These are phyloP conservation scores for Sarcophilus harrisii DNA, from an alignment of 2,797 vertebrate species.

Conservation along the genomic window DNA sequence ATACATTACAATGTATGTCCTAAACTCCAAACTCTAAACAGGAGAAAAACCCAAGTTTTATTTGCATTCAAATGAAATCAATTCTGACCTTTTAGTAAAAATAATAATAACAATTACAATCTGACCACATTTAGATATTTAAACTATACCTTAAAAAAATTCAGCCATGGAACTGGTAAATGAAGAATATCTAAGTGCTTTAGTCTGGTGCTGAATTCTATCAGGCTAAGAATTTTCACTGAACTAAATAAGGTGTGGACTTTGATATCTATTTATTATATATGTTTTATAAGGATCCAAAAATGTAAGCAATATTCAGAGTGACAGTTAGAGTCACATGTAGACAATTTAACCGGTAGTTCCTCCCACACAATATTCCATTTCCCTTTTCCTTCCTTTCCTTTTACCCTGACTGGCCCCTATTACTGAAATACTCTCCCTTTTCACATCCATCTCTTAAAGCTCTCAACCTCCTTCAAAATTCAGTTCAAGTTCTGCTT, in stretches of 20 bases:
- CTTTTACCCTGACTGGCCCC: not conserved
- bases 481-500: not conserved
- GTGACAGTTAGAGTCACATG: not conserved
- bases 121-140: slow-evolving; percentile 28
- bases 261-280: not conserved
- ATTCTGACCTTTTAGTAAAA: not conserved
- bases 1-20: slow-evolving; percentile 1
- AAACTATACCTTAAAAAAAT: slow-evolving; percentile 17
- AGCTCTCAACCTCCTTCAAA: not conserved
- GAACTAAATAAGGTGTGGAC: not conserved
- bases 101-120: not conserved
- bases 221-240: not conserved
- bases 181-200: not conserved
- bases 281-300: not conserved
- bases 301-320: not conserved
- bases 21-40: slow-evolving; percentile 20
- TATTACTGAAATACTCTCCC: not conserved
- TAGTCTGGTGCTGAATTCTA: not conserved
- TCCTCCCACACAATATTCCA: not conserved
- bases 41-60: not conserved
- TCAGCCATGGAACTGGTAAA: not conserved
- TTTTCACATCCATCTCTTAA: not conserved
- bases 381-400: not conserved
- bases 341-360: not conserved
- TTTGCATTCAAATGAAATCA: not conserved